Percentiles rank a stretch among this genome's conserved stretches.
Conservation (phyloP, 2,113 vertebrate species). For the Lophochroa leadbeateri region DNA sequence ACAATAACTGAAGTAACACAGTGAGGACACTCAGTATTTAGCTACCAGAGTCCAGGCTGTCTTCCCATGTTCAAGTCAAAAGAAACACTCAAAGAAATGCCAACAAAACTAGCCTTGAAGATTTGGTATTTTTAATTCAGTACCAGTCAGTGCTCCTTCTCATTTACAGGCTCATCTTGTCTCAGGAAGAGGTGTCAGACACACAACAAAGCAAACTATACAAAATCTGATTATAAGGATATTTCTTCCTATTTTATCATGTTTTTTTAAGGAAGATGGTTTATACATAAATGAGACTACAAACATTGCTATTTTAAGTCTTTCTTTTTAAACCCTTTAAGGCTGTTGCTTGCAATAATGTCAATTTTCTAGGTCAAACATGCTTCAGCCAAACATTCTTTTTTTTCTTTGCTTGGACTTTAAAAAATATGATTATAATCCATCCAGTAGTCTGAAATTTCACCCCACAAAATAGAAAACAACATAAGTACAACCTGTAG, state of each 20-base stretch:
- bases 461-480: neutral
- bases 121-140: neutral
- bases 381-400: neutral
- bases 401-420: neutral
- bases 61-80: neutral
- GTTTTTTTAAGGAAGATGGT: neutral
- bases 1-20: neutral
- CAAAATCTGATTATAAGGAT: neutral
- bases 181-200: neutral
- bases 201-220: neutral
- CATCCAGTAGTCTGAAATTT: neutral
- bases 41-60: neutral
- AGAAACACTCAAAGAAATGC: neutral
- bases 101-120: constrained; percentile 1
- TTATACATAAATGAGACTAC: neutral
- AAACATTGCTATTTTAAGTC: neutral
- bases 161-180: neutral
- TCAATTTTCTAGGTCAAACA: neutral
- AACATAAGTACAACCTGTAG: neutral
- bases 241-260: neutral
- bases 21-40: neutral
- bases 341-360: neutral
- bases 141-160: neutral
- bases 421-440: neutral
- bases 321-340: neutral